Evolutionary conservation across 2,888 invertebrate genomes (phyloP).

Genomic region (Brenthis ino): DNA sequence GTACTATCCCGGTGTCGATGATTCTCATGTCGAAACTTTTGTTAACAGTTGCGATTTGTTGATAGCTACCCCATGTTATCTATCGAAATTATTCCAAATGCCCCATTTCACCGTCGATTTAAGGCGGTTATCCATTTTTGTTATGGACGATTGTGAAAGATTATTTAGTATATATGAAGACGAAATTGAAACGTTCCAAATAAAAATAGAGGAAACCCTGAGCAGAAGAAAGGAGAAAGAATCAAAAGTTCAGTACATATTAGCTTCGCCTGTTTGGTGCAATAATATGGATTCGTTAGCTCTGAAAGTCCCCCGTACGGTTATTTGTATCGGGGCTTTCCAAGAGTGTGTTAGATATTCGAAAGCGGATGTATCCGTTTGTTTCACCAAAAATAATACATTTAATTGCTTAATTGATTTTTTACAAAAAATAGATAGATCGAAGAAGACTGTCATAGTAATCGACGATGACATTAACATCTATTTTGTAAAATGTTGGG

Average conservation of each 20-base stretch:
- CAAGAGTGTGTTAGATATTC: constrained; percentile 90
- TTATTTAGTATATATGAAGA: constrained; percentile 79
- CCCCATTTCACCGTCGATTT: constrained; percentile 78
- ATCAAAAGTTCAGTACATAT: constrained; percentile 81
- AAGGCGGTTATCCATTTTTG: constrained; percentile 83
- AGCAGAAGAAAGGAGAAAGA: constrained; percentile 66
- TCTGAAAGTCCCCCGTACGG: constrained; percentile 81
- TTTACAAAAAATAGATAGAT: constrained; percentile 66
- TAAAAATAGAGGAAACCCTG: constrained; percentile 69
- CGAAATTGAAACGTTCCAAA: constrained; percentile 69
- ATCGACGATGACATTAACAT: constrained; percentile 77
- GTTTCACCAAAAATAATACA: constrained; percentile 70
- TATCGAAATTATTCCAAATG: constrained; percentile 67
- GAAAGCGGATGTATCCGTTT: constrained; percentile 66
- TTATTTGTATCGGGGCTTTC: constrained; percentile 86
- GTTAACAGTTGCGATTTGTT: constrained; percentile 87
- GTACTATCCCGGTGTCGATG: constrained; percentile 70
- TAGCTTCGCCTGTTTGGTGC: constrained; percentile 86
- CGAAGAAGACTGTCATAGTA: constrained; percentile 83
- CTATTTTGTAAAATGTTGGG: no score
- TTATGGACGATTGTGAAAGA: constrained; percentile 87
- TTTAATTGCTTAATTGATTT: constrained; percentile 70
- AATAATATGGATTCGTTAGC: constrained; percentile 80
- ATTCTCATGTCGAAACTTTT: constrained; percentile 63
- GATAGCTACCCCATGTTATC: constrained; percentile 85